phyloP scores from a whole-genome alignment of 2,797 vertebrate species.

The Lindbergichthys nudifrons region DNA sequence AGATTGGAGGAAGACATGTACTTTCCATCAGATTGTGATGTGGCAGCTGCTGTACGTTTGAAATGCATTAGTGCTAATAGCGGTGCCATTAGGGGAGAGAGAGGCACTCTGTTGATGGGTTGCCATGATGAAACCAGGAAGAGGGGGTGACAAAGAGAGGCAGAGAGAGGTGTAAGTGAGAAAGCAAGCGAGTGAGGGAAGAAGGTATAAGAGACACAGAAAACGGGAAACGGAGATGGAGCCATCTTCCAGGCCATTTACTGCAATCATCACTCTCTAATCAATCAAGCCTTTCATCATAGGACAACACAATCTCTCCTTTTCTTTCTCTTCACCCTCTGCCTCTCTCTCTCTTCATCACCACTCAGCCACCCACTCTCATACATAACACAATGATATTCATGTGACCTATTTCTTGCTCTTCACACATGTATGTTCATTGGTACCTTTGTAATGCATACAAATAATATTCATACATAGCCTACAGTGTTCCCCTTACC shows the following conservation, averaged over 20 bases:
- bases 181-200: constrained; percentile 74
- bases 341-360: constrained; percentile 59
- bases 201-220: constrained; percentile 83
- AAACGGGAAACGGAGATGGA: constrained; percentile 80
- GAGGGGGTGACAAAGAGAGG: constrained; percentile 59
- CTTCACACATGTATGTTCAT: constrained; percentile 35
- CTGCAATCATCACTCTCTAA: constrained; percentile 88
- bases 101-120: constrained; percentile 88
- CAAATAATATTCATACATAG: not conserved
- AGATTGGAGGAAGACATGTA: constrained; percentile 77
- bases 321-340: constrained; percentile 53
- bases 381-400: constrained; percentile 57
- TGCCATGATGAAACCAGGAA: constrained; percentile 83
- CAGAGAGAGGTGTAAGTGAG: constrained; percentile 71
- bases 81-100: constrained; percentile 89
- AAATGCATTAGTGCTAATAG: constrained; percentile 94
- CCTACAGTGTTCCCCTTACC: not conserved
- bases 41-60: constrained; percentile 92
- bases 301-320: constrained; percentile 78
- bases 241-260: constrained; percentile 88
- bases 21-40: constrained; percentile 86
- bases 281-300: constrained; percentile 90
- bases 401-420: constrained; percentile 48
- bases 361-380: constrained; percentile 64
- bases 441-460: constrained; percentile 11